Conservation (phyloP, 2,797 vertebrate genomes). For the Chelmon rostratus region DNA sequence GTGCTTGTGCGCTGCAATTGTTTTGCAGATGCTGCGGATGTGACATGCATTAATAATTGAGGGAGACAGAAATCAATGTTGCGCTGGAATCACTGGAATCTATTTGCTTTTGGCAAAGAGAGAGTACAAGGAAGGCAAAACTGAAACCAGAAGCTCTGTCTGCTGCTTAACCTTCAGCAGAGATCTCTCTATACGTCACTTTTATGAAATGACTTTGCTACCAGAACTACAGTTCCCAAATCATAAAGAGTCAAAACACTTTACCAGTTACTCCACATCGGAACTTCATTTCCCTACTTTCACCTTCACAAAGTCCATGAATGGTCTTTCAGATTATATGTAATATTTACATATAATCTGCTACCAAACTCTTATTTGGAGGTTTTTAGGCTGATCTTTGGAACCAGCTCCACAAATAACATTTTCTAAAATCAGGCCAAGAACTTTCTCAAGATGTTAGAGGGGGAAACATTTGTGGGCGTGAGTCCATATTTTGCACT, state of each 20-base stretch:
- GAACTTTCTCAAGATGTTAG: too few relatives aligned
- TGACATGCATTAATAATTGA: conserved; percentile 90
- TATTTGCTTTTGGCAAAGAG: conserved; percentile 54
- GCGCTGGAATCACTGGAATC: conserved; percentile 56
- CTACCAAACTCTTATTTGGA: not conserved
- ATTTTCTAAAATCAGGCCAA: conserved; percentile 4
- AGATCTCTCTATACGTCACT: conserved; percentile 25
- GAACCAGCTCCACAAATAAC: not conserved
- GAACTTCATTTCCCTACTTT: not conserved
- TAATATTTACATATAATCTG: not conserved
- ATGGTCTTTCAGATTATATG: not conserved
- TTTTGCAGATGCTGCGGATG: conserved; percentile 91
- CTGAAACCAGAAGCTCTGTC: conserved; percentile 15
- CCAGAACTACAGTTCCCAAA: not conserved
- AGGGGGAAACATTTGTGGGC: not conserved
- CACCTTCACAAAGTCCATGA: not conserved
- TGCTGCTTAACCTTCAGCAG: conserved; percentile 8
- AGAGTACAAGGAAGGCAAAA: conserved; percentile 6
- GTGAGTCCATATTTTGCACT: conserved; percentile 6
- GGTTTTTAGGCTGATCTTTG: not conserved
- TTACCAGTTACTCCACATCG: not conserved
- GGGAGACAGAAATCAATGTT: conserved; percentile 79
- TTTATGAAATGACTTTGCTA: conserved; percentile 11
- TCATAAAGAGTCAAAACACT: not conserved
- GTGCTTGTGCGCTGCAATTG: conserved; percentile 87